These are phyloP conservation scores for Ips nitidus DNA, from an alignment of 1,140 invertebrate genomes.

Conservation along the genomic window DNA sequence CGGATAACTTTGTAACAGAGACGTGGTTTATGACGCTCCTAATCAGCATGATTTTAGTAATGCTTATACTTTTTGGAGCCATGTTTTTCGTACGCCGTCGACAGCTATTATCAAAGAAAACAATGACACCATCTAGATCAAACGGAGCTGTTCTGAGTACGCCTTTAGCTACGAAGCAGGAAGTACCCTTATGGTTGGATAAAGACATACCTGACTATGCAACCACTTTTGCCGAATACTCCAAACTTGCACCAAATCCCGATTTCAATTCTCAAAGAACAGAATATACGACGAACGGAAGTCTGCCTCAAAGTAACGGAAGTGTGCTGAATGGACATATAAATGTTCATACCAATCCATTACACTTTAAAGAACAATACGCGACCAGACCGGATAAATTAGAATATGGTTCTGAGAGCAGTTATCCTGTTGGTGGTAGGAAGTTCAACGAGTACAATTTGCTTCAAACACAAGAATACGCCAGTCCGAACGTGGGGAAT, in stretches of 20 bases:
- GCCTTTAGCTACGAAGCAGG: slow-evolving; percentile 59
- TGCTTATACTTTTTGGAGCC: slow-evolving; percentile 70
- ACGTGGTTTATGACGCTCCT: slow-evolving; percentile 78
- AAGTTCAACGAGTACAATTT: slow-evolving; percentile 47
- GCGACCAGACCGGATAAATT: slow-evolving; percentile 47
- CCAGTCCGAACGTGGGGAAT: slow-evolving; percentile 57
- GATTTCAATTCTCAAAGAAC: slow-evolving; percentile 36
- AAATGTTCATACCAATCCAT: slow-evolving; percentile 49
- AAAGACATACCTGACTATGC: slow-evolving; percentile 54
- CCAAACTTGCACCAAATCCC: slow-evolving; percentile 45
- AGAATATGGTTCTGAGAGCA: slow-evolving; percentile 46
- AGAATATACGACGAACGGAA: slow-evolving; percentile 35
- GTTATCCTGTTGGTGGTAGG: slow-evolving; percentile 39
- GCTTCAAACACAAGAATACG: slow-evolving; percentile 51
- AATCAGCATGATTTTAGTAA: slow-evolving; percentile 70
- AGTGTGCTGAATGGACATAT: slow-evolving; percentile 38
- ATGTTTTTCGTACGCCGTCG: slow-evolving; percentile 64
- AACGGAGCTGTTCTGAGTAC: slow-evolving; percentile 55
- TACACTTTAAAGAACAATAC: slow-evolving; percentile 46
- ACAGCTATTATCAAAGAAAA: slow-evolving; percentile 64
- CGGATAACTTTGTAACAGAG: slow-evolving; percentile 64
- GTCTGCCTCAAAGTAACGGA: slow-evolving; percentile 25
- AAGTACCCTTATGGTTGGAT: slow-evolving; percentile 61
- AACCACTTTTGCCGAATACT: slow-evolving; percentile 49
- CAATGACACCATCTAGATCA: slow-evolving; percentile 53